Conservation (phyloP, 2,888 invertebrate genomes). For the Synanthedon formicaeformis region DNA sequence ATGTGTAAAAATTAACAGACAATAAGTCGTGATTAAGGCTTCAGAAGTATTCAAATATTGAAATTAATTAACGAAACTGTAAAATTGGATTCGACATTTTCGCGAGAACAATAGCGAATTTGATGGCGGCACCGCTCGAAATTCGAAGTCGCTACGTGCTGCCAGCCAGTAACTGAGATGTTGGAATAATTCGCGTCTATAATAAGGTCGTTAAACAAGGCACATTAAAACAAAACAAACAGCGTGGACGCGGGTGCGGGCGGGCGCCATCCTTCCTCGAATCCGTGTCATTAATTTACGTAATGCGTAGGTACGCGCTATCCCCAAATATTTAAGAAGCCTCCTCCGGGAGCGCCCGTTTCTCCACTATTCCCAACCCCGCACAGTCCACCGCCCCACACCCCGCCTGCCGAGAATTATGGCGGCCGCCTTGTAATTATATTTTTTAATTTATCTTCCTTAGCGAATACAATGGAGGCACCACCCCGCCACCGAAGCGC, state of each 20-base stretch:
- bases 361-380: conserved; percentile 57
- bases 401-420: conserved; percentile 70
- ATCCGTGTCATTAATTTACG: conserved; percentile 72
- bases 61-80: conserved; percentile 31
- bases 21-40: too few relatives aligned
- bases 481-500: conserved; percentile 68
- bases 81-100: conserved; percentile 58
- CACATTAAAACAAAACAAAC: conserved; percentile 70
- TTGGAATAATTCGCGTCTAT: conserved; percentile 53
- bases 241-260: conserved; percentile 29
- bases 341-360: conserved; percentile 68
- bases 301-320: conserved; percentile 72
- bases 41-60: conserved; percentile 14
- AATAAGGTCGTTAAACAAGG: conserved; percentile 68
- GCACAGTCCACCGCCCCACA: conserved; percentile 35
- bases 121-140: conserved; percentile 30
- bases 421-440: conserved; percentile 77
- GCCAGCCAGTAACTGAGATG: too few relatives aligned
- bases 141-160: conserved; percentile 5
- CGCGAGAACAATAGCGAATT: conserved; percentile 50
- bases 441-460: conserved; percentile 80
- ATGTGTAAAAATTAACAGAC: too few relatives aligned
- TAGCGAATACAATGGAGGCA: conserved; percentile 73
- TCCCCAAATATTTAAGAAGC: conserved; percentile 72
- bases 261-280: conserved; percentile 69